Conservation (phyloP, 2,113 vertebrate species). For the Pterocles orientalis region DNA sequence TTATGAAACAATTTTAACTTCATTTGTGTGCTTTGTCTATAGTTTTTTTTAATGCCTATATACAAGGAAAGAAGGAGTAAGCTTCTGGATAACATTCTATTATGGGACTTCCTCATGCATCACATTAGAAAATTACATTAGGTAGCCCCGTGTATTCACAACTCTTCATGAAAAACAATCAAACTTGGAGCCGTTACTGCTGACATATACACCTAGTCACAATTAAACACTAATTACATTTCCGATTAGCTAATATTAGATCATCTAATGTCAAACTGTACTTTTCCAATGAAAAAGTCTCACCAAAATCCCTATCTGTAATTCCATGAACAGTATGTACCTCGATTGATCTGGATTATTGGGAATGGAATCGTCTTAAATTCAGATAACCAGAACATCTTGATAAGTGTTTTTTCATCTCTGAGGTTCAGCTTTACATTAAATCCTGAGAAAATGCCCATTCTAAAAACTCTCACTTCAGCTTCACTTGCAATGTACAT, state of each 20-base stretch:
- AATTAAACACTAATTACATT: neutral
- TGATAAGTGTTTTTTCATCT: neutral
- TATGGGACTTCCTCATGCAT: neutral
- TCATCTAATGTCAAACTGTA: neutral
- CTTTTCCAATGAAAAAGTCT: neutral
- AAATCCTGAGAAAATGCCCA: neutral
- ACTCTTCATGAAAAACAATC: neutral
- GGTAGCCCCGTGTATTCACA: neutral
- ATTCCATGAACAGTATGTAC: neutral
- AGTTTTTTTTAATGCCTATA: neutral
- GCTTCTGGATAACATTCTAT: neutral
- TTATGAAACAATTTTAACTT: neutral
- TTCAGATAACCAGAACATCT: neutral
- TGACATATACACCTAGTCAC: neutral
- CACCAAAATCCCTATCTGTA: neutral
- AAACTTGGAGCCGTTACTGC: neutral
- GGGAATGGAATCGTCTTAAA: neutral
- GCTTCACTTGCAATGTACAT: neutral
- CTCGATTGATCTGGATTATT: neutral
- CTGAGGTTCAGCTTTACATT: neutral
- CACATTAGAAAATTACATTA: neutral
- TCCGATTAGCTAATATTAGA: neutral
- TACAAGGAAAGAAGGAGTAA: neutral
- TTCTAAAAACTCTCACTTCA: neutral
- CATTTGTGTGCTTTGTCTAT: neutral